A percentile compares a stretch with the other conserved stretches of the same genome.
Conservation (phyloP, 1,140 invertebrate genomes). For the Papilio polytes region DNA sequence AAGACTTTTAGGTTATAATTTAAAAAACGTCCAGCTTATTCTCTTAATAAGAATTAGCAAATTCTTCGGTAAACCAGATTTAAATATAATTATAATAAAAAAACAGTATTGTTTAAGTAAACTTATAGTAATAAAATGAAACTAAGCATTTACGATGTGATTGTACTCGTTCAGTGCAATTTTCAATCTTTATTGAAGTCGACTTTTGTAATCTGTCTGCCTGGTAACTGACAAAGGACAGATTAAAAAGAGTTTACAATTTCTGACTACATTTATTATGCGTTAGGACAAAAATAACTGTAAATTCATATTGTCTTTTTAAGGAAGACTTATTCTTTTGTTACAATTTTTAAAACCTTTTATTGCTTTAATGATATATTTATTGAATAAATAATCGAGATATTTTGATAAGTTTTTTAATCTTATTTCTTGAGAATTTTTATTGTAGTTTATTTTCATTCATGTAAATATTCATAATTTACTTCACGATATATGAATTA, state of each 20-base stretch:
- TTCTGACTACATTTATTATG: constrained; percentile 8
- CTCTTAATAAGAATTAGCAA: background rate
- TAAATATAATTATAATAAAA: no score
- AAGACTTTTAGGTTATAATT: background rate
- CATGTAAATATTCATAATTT: constrained; percentile 13
- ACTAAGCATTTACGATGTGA: constrained; percentile 19
- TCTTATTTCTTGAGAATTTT: no score
- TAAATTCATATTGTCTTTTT: background rate
- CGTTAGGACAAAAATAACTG: background rate
- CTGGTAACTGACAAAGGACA: constrained; percentile 39
- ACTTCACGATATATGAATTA: background rate
- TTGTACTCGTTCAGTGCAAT: constrained; percentile 31
- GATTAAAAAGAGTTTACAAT: constrained; percentile 38
- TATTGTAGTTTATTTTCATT: background rate
- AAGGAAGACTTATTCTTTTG: background rate
- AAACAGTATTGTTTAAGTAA: no score
- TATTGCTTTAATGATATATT: background rate
- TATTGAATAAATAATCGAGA: background rate
- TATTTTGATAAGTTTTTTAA: no score
- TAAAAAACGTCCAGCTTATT: background rate
- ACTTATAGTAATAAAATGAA: background rate
- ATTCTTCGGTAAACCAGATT: background rate
- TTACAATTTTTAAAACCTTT: background rate
- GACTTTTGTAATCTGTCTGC: constrained; percentile 38
- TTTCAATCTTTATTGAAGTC: background rate